Percentiles rank a stretch among this genome's conserved stretches.
These are phyloP conservation scores for Engystomops pustulosus DNA, from an alignment of 2,113 vertebrate genomes.

Conservation along the genomic window DNA sequence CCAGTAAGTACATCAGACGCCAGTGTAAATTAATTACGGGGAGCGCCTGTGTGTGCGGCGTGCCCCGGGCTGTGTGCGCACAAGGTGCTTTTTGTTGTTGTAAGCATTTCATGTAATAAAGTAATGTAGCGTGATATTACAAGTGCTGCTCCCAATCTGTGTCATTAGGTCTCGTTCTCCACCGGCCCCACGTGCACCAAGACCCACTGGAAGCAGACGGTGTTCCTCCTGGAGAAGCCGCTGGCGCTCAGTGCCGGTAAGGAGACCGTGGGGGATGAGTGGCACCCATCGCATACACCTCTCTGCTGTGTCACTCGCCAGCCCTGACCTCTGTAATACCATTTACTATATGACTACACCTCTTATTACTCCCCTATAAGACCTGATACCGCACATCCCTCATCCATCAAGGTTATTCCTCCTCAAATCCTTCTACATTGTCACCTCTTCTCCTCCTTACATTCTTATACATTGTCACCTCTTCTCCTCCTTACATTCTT, in stretches of 20 bases:
- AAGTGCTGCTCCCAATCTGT: slow-evolving; percentile 73
- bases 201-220: slow-evolving; percentile 96
- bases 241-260: slow-evolving; percentile 84
- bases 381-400: too few relatives aligned
- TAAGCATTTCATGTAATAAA: slow-evolving; percentile 66
- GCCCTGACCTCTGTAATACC: too few relatives aligned
- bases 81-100: slow-evolving; percentile 71
- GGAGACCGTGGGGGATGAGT: background rate
- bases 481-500: background rate
- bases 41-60: slow-evolving; percentile 67
- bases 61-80: slow-evolving; percentile 70
- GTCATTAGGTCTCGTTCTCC: slow-evolving; percentile 87
- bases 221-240: slow-evolving; percentile 89
- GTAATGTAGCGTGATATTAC: slow-evolving; percentile 73
- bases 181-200: slow-evolving; percentile 84
- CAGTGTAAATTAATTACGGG: slow-evolving; percentile 63
- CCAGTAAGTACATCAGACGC: slow-evolving; percentile 77
- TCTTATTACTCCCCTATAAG: too few relatives aligned
- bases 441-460: background rate
- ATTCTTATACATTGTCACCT: background rate
- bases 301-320: too few relatives aligned
- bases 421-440: background rate
- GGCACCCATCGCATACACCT: background rate
- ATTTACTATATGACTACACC: too few relatives aligned
- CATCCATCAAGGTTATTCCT: too few relatives aligned